Percentiles rank a stretch among this genome's conserved stretches.
Evolutionary conservation across 2,797 vertebrate species (phyloP).

Genomic region (Argya squamiceps): DNA sequence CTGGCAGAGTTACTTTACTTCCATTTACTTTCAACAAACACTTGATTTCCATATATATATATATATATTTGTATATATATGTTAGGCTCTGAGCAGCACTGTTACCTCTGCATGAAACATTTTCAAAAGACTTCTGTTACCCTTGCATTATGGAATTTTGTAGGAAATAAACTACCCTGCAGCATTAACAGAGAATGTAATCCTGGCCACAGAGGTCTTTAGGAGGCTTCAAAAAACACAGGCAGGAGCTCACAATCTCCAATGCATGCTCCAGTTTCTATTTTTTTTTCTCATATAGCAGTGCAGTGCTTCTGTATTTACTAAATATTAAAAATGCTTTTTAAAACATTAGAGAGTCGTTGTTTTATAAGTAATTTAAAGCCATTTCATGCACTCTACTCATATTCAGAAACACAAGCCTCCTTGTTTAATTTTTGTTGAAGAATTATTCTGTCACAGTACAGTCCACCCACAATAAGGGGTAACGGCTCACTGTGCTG

Average conservation of each 20-base stretch:
- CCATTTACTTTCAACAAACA: not conserved
- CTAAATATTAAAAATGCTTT: not conserved
- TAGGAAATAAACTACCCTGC: not conserved
- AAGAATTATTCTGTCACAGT: not conserved
- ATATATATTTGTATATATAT: not conserved
- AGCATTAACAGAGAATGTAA: not conserved
- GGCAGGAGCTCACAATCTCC: not conserved
- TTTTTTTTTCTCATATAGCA: not conserved
- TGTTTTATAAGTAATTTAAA: not conserved
- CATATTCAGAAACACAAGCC: not conserved
- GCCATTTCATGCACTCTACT: not conserved
- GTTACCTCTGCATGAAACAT: not conserved
- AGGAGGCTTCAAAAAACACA: not conserved
- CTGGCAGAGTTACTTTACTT: not conserved
- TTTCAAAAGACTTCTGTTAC: not conserved
- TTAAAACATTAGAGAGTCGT: not conserved
- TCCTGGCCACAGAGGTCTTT: not conserved
- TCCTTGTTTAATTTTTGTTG: not conserved
- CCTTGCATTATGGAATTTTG: not conserved
- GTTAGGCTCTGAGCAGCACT: not conserved
- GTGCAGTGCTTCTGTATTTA: not conserved
- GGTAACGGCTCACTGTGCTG: rapidly evolving
- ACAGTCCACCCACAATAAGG: not conserved
- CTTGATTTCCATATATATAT: not conserved
- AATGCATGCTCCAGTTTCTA: not conserved